Evolutionary conservation across 1,140 invertebrate species (phyloP).

Genomic region (Saccostrea cuccullata): DNA sequence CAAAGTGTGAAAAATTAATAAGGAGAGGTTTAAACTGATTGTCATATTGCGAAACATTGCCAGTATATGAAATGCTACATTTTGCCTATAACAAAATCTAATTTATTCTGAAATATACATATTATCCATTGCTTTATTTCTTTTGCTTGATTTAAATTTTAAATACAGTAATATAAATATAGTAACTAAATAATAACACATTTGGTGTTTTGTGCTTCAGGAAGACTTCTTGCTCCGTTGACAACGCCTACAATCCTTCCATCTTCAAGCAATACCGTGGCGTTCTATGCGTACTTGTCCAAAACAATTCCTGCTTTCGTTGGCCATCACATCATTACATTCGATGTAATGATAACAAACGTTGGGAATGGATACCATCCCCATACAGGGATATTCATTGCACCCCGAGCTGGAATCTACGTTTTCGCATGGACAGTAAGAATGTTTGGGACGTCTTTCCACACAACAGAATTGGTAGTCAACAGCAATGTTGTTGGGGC

Average conservation of each 20-base stretch:
- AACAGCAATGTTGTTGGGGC: not conserved
- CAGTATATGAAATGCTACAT: too few relatives aligned
- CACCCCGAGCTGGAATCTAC: not conserved
- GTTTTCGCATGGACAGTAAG: constrained; percentile 28
- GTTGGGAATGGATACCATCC: not conserved
- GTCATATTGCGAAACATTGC: too few relatives aligned
- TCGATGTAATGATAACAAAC: constrained; percentile 19
- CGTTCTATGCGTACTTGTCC: too few relatives aligned
- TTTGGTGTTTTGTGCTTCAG: not conserved
- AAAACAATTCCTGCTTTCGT: not conserved
- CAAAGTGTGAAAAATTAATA: too few relatives aligned
- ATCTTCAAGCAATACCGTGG: not conserved
- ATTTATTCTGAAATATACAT: too few relatives aligned
- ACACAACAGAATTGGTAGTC: not conserved
- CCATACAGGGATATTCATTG: not conserved
- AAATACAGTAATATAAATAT: too few relatives aligned
- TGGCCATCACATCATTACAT: not conserved
- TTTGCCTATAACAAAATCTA: too few relatives aligned
- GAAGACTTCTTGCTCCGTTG: not conserved
- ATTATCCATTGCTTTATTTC: too few relatives aligned
- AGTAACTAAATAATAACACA: not conserved
- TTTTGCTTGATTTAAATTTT: too few relatives aligned
- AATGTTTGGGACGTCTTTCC: not conserved
- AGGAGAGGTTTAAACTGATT: too few relatives aligned
- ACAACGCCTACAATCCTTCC: not conserved